phyloP scores from a whole-genome alignment of 2,113 vertebrate species.

The Pterocles orientalis region DNA sequence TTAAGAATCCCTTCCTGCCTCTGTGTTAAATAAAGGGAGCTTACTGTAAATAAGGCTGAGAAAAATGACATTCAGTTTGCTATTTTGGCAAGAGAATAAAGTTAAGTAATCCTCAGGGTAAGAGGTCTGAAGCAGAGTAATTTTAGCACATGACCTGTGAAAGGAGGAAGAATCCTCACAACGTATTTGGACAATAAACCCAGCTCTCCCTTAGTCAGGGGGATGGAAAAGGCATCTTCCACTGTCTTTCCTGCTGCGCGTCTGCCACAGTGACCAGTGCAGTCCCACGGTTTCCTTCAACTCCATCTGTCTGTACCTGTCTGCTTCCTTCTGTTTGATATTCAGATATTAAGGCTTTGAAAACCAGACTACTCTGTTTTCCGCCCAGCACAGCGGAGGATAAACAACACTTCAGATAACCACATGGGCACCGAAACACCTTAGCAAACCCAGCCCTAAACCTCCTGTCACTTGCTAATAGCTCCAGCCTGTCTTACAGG shows the following conservation, averaged over 20 bases:
- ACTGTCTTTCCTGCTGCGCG: background rate
- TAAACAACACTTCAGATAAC: background rate
- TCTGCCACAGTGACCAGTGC: background rate
- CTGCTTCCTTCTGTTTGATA: background rate
- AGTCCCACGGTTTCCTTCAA: background rate
- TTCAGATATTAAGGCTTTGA: background rate
- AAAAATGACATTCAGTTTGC: conserved; percentile 37
- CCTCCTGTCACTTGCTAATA: background rate
- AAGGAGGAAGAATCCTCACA: background rate
- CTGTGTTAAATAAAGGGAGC: conserved; percentile 28
- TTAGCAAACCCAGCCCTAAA: background rate
- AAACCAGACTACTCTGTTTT: background rate
- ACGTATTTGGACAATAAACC: background rate
- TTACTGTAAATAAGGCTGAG: conserved; percentile 58
- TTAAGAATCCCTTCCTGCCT: conserved; percentile 40
- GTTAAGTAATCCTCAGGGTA: background rate
- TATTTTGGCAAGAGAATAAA: conserved; percentile 8
- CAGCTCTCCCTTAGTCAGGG: background rate
- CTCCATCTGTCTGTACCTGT: background rate
- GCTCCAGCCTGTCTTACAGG: background rate
- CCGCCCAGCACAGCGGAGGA: too few species aligned
- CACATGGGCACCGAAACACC: background rate
- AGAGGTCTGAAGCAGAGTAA: background rate
- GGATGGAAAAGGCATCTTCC: background rate
- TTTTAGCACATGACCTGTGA: background rate